Evolutionary conservation across 2,888 invertebrate genomes (phyloP), one percentile per base, ranked within the genome.

Genomic region (Congeria kusceri): DNA sequence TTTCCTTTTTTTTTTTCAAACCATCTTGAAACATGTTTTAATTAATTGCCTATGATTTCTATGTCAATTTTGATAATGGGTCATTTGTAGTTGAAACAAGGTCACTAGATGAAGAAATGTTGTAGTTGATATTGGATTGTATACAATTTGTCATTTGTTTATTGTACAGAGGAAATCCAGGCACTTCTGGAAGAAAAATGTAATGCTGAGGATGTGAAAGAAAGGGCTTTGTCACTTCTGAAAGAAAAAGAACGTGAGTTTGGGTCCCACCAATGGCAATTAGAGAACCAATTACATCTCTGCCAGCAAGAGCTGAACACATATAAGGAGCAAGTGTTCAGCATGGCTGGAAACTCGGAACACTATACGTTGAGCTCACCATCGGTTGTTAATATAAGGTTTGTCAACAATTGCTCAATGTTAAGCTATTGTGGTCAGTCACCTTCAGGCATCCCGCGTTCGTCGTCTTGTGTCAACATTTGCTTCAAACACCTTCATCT

Each of bases 211-310:
- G 83, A 81, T 44, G 65, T 86, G 20, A 86, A 86, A 53, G 84
- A 77, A 27, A 68, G 83, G 23, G 85, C 87, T 13, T 28, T 87
- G 39, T 46, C 69, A 1, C 77, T 80, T 28, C 67, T 87, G 20
- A 80, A 77, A 67, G 86, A 87, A 49, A 86, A 84, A 49, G 85
- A 86, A 32, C 74, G 79, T 27, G 83, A 86, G 56, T 83, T 82
- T 46, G 68, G 83, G 9, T 71, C 80, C 15, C 64, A 49, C 3
- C 83, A 86, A 59, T 77, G 76, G 13, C 77, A 82, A 3, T 62
- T 88, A 59, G 88, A 88, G 66, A 82, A 84, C 77, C 87, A 89
- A 32, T 46, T 88, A 39, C 80, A 78, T 0, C 53, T 84, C 57
- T 71, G 77, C 3, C 72, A 78, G 53, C 86, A 83, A 63, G 86